phyloP scores from a whole-genome alignment of 2,888 invertebrate species.

The Caenorhabditis angaria region DNA sequence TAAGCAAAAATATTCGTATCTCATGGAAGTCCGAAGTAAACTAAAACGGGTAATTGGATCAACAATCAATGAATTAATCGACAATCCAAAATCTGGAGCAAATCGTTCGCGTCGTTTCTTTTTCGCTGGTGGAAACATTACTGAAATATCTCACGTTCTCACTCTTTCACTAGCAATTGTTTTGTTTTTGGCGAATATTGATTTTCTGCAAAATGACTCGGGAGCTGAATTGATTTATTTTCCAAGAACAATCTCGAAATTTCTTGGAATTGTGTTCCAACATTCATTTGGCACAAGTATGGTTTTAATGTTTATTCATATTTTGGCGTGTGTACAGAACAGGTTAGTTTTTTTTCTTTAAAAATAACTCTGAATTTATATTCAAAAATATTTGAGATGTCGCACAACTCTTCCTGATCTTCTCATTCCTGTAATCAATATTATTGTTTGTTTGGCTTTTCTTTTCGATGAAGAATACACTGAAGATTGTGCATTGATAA shows the following conservation, averaged over 20 bases:
- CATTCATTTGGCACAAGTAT: constrained; percentile 5
- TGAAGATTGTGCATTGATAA: constrained; percentile 34
- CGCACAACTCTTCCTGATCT: constrained; percentile 47
- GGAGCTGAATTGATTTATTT: constrained; percentile 22
- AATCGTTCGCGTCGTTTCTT: constrained; percentile 29
- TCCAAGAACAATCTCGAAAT: constrained; percentile 10
- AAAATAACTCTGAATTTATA: neutral
- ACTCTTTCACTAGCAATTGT: constrained; percentile 18
- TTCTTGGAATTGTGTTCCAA: constrained; percentile 1
- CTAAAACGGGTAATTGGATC: constrained; percentile 27
- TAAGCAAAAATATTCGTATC: constrained; percentile 34
- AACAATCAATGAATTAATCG: constrained; percentile 20
- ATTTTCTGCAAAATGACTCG: constrained; percentile 39
- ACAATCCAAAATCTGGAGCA: constrained; percentile 1
- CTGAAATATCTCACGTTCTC: constrained; percentile 26
- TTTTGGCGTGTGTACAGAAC: constrained; percentile 25
- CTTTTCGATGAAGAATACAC: constrained; percentile 6
- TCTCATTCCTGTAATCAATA: constrained; percentile 26
- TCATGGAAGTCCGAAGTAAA: constrained; percentile 23
- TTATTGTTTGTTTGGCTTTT: constrained; percentile 16
- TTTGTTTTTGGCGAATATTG: constrained; percentile 36
- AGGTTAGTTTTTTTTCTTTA: constrained; percentile 13
- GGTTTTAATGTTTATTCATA: constrained; percentile 9
- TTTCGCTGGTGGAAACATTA: constrained; percentile 43
- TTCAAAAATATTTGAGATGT: constrained; percentile 24